phyloP scores from a whole-genome alignment of 2,797 vertebrate species.

The Novumbra hubbsi region DNA sequence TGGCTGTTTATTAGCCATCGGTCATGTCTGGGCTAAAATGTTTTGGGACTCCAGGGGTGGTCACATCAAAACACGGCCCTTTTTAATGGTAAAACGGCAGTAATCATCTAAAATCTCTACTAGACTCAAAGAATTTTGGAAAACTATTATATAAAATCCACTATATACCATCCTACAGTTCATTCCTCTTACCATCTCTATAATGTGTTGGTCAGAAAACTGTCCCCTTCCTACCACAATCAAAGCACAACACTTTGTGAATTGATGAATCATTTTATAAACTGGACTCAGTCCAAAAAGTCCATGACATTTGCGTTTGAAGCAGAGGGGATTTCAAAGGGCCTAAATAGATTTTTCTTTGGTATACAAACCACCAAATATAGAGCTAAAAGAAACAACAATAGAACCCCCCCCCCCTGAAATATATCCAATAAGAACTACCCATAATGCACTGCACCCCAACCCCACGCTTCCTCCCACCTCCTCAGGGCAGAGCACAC shows the following conservation, averaged over 20 bases:
- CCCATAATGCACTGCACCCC: conserved; percentile 2
- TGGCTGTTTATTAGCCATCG: background rate
- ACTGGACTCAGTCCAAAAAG: too few species aligned
- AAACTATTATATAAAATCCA: background rate
- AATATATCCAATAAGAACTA: background rate
- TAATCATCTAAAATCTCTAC: background rate
- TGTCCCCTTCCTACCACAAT: background rate
- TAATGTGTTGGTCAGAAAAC: too few species aligned
- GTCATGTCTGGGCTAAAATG: background rate
- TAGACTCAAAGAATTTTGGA: background rate
- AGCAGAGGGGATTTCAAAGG: too few species aligned
- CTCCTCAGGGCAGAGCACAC: conserved; percentile 17
- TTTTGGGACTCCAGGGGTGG: background rate
- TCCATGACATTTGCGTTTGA: too few species aligned
- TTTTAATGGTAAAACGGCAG: background rate
- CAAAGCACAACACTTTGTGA: background rate
- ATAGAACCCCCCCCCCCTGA: background rate
- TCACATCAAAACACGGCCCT: background rate
- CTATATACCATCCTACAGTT: background rate
- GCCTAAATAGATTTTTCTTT: background rate
- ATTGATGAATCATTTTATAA: background rate
- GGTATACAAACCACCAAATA: background rate
- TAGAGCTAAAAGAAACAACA: background rate
- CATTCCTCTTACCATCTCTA: too few species aligned
- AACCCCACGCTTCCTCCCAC: conserved; percentile 7